Percentiles rank a stretch among this genome's conserved stretches.
Conservation (phyloP, 2,113 vertebrate species). For the Tetrao urogallus region DNA sequence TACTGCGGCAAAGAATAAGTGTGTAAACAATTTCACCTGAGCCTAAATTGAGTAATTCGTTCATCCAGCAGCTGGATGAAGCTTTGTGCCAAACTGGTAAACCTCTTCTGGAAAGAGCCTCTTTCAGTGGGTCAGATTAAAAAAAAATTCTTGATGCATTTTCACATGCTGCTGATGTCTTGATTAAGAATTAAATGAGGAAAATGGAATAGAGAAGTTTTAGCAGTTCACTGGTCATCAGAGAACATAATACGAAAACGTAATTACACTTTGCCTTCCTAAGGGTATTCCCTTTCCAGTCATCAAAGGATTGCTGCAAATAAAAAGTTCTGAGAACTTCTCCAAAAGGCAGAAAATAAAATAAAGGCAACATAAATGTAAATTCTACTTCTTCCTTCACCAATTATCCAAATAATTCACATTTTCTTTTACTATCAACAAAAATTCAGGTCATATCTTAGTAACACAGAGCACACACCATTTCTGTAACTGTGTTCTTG, state of each 20-base stretch:
- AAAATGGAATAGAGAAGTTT: background rate
- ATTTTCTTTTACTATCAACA: background rate
- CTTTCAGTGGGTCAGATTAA: background rate
- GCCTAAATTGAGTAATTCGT: background rate
- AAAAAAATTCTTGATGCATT: background rate
- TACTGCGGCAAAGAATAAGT: conserved; percentile 5
- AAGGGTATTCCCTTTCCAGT: background rate
- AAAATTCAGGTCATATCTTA: background rate
- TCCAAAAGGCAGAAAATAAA: background rate
- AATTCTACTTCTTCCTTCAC: background rate
- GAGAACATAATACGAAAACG: background rate
- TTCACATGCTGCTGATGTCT: background rate
- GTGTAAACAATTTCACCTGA: conserved; percentile 12
- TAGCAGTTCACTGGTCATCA: background rate
- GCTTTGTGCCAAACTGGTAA: background rate
- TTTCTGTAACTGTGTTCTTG: background rate
- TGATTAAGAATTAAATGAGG: background rate
- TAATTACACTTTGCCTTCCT: background rate
- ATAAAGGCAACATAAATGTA: background rate
- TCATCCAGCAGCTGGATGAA: background rate
- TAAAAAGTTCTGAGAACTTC: background rate
- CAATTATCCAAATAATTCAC: background rate
- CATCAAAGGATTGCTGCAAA: background rate
- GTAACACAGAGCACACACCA: background rate
- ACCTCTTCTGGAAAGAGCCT: background rate